Conservation (phyloP, 1,140 invertebrate species). For the Heliconius hermathena region DNA sequence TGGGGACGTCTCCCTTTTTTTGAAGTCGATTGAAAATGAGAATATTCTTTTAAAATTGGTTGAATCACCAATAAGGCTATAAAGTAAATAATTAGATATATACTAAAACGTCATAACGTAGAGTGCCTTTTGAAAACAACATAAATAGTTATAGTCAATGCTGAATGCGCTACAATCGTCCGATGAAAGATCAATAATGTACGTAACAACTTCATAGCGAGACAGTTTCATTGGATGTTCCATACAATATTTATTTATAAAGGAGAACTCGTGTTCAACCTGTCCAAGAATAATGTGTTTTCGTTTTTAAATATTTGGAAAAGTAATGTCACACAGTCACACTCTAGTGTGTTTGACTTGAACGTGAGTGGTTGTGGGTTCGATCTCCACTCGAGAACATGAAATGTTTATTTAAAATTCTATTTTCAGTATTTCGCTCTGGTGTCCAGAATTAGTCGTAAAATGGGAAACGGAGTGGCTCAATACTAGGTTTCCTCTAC, state of each 20-base stretch:
- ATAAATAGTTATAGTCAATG: background rate
- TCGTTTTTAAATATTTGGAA: background rate
- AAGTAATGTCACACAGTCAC: no score
- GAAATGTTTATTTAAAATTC: no score
- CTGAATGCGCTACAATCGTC: conserved; percentile 5
- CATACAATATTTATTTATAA: background rate
- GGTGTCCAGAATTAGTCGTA: no score
- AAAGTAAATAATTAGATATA: background rate
- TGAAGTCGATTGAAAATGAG: no score
- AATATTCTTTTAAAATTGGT: no score
- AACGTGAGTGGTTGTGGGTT: no score
- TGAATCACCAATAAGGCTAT: background rate
- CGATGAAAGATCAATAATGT: conserved; percentile 1
- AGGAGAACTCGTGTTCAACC: background rate
- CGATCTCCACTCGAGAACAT: no score
- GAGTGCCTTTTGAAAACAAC: background rate
- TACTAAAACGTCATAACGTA: background rate
- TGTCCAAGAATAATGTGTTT: background rate
- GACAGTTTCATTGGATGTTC: background rate
- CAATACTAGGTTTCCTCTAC: no score
- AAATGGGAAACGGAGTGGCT: no score
- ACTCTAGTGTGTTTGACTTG: no score
- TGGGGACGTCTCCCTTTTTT: no score
- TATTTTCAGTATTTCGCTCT: no score
- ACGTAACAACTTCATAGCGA: conserved; percentile 1